Evolutionary conservation across 2,797 vertebrate genomes (phyloP).

Genomic region (Catharus ustulatus): DNA sequence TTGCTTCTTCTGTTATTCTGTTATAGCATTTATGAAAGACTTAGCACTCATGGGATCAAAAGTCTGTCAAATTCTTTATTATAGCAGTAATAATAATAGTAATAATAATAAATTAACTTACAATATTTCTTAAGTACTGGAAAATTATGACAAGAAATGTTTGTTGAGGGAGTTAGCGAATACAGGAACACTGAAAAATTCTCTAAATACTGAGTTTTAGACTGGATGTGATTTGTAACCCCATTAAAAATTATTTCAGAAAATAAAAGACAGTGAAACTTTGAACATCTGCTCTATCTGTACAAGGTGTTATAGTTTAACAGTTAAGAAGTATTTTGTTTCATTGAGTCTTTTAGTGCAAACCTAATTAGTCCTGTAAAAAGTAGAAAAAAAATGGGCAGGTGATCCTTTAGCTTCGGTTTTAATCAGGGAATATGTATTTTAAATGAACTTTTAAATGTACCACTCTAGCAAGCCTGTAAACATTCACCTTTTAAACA

Average conservation of each 20-base stretch:
- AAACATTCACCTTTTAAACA: slow-evolving; percentile 39
- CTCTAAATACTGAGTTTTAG: not conserved
- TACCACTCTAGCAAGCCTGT: slow-evolving; percentile 23
- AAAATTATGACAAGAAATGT: not conserved
- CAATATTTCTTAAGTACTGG: not conserved
- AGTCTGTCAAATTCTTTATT: not conserved
- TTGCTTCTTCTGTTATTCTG: not conserved
- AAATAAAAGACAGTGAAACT: slow-evolving; percentile 3
- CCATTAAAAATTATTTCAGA: not conserved
- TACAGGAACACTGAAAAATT: not conserved
- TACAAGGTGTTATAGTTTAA: not conserved
- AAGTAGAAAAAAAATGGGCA: not conserved
- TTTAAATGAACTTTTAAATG: slow-evolving; percentile 21
- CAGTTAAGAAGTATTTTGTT: slow-evolving; percentile 6
- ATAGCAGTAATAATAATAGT: not conserved
- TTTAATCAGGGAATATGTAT: not conserved
- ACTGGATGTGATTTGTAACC: not conserved
- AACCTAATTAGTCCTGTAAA: slow-evolving; percentile 11
- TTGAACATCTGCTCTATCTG: not conserved
- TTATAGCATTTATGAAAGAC: not conserved
- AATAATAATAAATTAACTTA: not conserved
- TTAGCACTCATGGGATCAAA: not conserved
- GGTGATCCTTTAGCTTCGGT: not conserved
- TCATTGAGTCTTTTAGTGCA: not conserved
- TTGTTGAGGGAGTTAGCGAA: not conserved